Base-by-base conservation (phyloP, 2,113 vertebrate genomes). In the Nothocercus julius region DNA sequence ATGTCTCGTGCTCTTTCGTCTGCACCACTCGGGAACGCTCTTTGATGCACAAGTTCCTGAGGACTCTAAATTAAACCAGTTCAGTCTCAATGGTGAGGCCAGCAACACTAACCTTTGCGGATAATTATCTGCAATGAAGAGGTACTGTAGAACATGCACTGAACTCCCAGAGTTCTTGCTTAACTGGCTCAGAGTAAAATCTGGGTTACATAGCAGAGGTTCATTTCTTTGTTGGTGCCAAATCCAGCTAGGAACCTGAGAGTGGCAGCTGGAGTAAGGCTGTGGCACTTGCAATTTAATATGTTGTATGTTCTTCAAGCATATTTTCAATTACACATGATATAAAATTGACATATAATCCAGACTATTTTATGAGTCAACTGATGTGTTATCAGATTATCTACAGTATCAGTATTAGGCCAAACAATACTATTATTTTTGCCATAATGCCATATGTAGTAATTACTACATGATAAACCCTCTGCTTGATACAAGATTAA, bases 31-130 rank as follows among this genome's bases (percentile, higher is more conserved):
- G 7, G 38, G 9, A 61, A 40, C 61, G 13, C 54, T 15, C 4
- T 20, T 21, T 34, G 78, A 44, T 85, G 82, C 74, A 78, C 91
- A 92, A 28, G 68, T 18, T 93, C 69, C 83, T 20, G 42, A 72
- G 94, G 83, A 88, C 77, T 84, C 78, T 56, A 92, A 93, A 94
- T 49, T 34, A 87, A 96, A 91, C 74, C 92, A 93, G 96, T 58
- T 92, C 74, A 93, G 91, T 63, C 95, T 85, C 86, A 38, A 21
- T 2, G 85, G 91, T 1, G 56, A 94, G 86, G 92, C 90, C 81
- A 6, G 56, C 1, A 34, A 38, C 87, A 16, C 81, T 66, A 94
- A 70, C 84, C 91, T 82, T 27, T 54, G 3, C 89, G 69, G 91
- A 7, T 87, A 92, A 96, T 90, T 85, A 73, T 66, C 91, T 77